Evolutionary conservation across 2,113 vertebrate species (phyloP), one percentile per base, ranked within the genome.

Genomic region (Tetraodon nigroviridis): DNA sequence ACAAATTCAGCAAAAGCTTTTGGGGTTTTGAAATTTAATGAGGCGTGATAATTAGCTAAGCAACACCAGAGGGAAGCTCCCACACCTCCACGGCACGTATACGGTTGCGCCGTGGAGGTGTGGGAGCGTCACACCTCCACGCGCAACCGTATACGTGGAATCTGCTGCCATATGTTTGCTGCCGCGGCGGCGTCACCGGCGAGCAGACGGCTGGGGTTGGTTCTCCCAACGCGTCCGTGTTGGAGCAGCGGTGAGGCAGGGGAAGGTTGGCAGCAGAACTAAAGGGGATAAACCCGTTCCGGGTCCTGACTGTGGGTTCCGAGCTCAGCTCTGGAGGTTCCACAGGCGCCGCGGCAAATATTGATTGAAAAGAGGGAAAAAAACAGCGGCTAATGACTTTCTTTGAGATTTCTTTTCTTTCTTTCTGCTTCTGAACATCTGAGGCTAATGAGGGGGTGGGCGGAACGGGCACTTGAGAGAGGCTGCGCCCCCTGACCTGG

Each of bases 21-120:
- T 10, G 83, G 87, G 86, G 73, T 71, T 71, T 67, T 5, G 69
- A 79, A 85, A 87, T 81, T 79, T 78, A 87, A 89, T 86, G 80
- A 78, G 60, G 69, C 84, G 61, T 85, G 78, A 86, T 88, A 88
- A 91, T 89, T 86, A 86, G 76, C 85, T 83, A 83, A 84, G 80
- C 75, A 59, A 67, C 59, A 78, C 74, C 77, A 60, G 76, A 78
- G 70, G 82, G 82, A 57, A 68, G 74, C 84, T 85, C 83, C 84
- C 86, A 82, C 86, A 84, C 85, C 82, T 87, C 75, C 78, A 80
- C 75, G 83, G 84, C 11, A n/a, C n/a, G n/a, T n/a, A n/a, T n/a
- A n/a, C n/a, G n/a, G n/a, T n/a, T n/a, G n/a, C n/a, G n/a, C n/a
- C n/a, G n/a, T n/a, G n/a, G n/a, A n/a, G n/a, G n/a, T n/a, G n/a